Evolutionary conservation across 2,888 invertebrate genomes (phyloP).

Genomic region (Scaptodrosophila latifasciaeformis): DNA sequence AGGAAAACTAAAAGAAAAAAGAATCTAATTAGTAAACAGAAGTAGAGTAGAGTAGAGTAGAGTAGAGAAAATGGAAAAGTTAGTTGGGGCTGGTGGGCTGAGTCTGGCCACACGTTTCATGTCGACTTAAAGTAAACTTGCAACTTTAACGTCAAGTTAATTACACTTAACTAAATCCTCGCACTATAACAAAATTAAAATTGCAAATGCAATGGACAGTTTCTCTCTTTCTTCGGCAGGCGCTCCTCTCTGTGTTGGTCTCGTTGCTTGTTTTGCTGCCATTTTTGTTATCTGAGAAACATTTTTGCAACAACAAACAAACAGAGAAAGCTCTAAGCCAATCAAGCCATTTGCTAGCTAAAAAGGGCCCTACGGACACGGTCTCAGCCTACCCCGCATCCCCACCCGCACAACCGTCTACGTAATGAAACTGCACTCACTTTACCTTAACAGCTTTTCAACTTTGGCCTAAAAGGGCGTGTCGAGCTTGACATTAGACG

Average conservation of each 20-base stretch:
- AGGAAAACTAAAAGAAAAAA: conserved; percentile 41
- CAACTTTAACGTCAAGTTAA: conserved; percentile 63
- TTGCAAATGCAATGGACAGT: conserved; percentile 30
- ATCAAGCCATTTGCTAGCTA: conserved; percentile 49
- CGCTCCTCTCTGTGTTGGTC: conserved; percentile 1
- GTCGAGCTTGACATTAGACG: conserved; percentile 22
- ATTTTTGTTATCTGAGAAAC: conserved; percentile 15
- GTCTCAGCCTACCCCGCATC: conserved; percentile 9
- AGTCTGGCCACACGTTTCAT: conserved; percentile 1
- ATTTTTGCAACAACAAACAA: too few relatives aligned
- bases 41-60: too few relatives aligned
- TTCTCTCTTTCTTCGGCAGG: conserved; percentile 25
- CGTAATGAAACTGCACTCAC: conserved; percentile 38
- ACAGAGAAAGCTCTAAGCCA: conserved; percentile 55
- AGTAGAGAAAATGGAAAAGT: too few relatives aligned
- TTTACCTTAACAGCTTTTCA: conserved; percentile 16
- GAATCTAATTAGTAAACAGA: conserved; percentile 56
- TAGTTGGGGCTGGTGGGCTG: too few relatives aligned
- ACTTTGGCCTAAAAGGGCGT: conserved; percentile 11
- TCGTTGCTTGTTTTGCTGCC: conserved; percentile 11
- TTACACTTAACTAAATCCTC: conserved; percentile 38
- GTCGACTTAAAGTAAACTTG: conserved; percentile 62
- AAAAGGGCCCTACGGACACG: neutral
- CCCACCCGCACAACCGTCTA: neutral
- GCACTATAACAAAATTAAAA: conserved; percentile 20